Percentiles rank a stretch among this genome's conserved stretches.
Conservation (phyloP, 2,888 invertebrate species). For the Chirona hameri region DNA sequence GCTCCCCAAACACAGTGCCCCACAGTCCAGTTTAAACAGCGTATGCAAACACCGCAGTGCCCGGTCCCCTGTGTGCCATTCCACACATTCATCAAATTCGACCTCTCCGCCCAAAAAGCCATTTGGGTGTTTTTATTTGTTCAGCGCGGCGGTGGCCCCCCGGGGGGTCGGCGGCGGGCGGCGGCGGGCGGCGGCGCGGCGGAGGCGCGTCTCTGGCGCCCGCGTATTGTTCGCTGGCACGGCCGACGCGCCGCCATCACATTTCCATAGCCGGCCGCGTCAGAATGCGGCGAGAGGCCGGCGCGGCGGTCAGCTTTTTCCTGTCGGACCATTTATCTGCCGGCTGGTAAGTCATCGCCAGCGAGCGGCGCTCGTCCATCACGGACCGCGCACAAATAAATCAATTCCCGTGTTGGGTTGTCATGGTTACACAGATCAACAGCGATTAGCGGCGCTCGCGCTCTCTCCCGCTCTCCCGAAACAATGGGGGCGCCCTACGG, state of each 20-base stretch:
- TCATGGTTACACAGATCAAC: conserved; percentile 29
- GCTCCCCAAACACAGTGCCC: not conserved
- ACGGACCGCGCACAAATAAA: conserved; percentile 12
- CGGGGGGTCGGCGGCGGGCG: not conserved
- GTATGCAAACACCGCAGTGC: not conserved
- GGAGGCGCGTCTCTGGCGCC: not conserved
- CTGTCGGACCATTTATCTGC: not conserved
- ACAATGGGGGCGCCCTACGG: not conserved
- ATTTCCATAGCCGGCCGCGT: not conserved
- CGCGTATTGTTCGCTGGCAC: not conserved
- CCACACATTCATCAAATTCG: conserved; percentile 3
- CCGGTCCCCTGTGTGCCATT: not conserved
- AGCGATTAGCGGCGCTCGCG: not conserved
- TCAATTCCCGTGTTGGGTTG: conserved; percentile 28
- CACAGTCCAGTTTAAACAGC: not conserved
- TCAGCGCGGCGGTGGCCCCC: not conserved
- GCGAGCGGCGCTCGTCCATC: not conserved
- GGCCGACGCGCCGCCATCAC: not conserved
- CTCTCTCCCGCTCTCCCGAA: not conserved
- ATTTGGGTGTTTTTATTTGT: conserved; percentile 23
- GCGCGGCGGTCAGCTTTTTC: conserved; percentile 22
- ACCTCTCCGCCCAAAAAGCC: not conserved
- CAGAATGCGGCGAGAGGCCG: not conserved
- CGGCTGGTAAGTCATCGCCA: not conserved
- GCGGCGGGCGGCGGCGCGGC: not conserved